Base-by-base conservation (phyloP, 2,113 vertebrate species). In the Hydrochoerus hydrochaeris region DNA sequence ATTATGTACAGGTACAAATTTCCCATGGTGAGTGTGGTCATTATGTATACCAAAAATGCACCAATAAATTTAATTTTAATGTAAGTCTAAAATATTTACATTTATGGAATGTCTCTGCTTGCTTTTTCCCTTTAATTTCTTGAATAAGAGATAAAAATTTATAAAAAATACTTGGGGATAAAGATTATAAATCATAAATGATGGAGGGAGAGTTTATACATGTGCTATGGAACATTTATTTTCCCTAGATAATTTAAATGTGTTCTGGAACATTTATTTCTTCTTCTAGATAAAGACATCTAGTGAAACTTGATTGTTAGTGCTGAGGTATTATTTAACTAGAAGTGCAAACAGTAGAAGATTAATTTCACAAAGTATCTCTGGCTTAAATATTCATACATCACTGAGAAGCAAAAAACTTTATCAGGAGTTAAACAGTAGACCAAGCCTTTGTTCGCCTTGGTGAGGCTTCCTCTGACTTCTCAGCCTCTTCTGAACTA, bases 101-200 rank as follows among this genome's bases (percentile, higher is more conserved):
- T 26, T 49, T 75, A 85, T 78, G 11, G 16, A 85, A 60, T 85
- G 69, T 63, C 24, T 92, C 1, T 86, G 30, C 46, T 63, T 91
- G 32, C 58, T 78, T 93, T 89, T 16, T 49, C 24, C 46, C 19
- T 97, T 85, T 81, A 81, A 85, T 41, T 63, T 83, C 32, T 94
- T 92, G 0, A 10, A 80, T 60, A 90, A 73, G 20, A 3, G 3
- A 41, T 62, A 62, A 80, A 62, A 54, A 85, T 13, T 90, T 80
- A 54, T 14, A 2, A 52, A 92, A 12, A 14, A 82, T 91, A 19
- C 11, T 77, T 94, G 35, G 12, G 20, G 1, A 35, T 84, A 85
- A 96, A 95, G 89, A 82, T 60, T 77, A 90, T 28, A 62, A 94
- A 95, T 52, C 75, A 16, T 86, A 83, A 90, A 80, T 80, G 87